A percentile compares a stretch with the other conserved stretches of the same genome.
Conservation (phyloP, 2,888 invertebrate species). For the Athalia cordata region DNA sequence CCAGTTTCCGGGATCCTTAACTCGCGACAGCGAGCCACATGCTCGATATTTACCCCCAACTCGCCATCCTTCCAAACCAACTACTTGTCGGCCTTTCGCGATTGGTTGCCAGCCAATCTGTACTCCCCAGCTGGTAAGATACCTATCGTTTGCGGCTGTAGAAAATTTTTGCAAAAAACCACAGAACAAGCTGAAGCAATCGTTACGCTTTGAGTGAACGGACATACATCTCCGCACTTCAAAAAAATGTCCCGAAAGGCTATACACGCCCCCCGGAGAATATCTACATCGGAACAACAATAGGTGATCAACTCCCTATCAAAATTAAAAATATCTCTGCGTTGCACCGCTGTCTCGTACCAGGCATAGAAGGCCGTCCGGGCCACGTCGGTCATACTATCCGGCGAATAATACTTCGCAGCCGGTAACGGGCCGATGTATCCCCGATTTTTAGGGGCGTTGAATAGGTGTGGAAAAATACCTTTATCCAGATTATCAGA, state of each 20-base stretch:
- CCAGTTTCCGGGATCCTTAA: not conserved
- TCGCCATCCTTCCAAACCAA: slow-evolving; percentile 43
- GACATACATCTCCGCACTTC: slow-evolving; percentile 53
- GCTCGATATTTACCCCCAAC: slow-evolving; percentile 33
- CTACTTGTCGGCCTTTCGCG: slow-evolving; percentile 36
- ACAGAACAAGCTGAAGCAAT: slow-evolving; percentile 44
- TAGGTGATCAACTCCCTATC: slow-evolving; percentile 48
- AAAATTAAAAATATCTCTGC: slow-evolving; percentile 50
- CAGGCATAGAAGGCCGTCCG: slow-evolving; percentile 54
- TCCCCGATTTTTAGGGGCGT: slow-evolving; percentile 53
- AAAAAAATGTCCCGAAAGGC: slow-evolving; percentile 57
- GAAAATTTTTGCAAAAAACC: slow-evolving; percentile 38
- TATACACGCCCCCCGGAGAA: slow-evolving; percentile 57
- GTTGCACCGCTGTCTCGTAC: slow-evolving; percentile 49
- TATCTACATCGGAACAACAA: slow-evolving; percentile 54
- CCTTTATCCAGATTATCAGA: slow-evolving; percentile 51
- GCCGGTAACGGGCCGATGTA: slow-evolving; percentile 45
- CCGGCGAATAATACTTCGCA: slow-evolving; percentile 51
- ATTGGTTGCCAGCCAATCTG: slow-evolving; percentile 45
- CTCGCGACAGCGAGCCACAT: slow-evolving; percentile 43
- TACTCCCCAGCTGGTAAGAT: slow-evolving; percentile 45
- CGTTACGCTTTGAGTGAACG: slow-evolving; percentile 58
- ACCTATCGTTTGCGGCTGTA: slow-evolving; percentile 42
- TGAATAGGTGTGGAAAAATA: slow-evolving; percentile 58
- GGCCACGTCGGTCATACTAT: slow-evolving; percentile 49